These are phyloP conservation scores for Drosophila kokeensis DNA, from an alignment of 2,888 invertebrate genomes.

Conservation along the genomic window DNA sequence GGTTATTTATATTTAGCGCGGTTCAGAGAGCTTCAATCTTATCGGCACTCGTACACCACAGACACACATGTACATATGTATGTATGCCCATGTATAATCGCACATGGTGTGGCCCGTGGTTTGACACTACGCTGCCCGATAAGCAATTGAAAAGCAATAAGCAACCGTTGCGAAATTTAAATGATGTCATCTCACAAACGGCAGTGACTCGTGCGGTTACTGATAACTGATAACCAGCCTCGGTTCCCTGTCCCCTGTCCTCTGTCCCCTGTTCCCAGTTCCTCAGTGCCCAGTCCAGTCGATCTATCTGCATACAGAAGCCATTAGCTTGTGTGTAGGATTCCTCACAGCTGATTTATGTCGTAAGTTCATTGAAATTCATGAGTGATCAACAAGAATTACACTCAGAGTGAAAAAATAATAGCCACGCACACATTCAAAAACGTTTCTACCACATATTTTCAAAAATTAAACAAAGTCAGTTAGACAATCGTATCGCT, in stretches of 20 bases:
- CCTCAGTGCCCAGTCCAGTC: not conserved
- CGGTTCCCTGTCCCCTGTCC: not conserved
- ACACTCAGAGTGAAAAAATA: slow-evolving; percentile 59
- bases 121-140: slow-evolving; percentile 30
- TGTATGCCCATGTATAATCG: slow-evolving; percentile 17
- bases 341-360: slow-evolving; percentile 68
- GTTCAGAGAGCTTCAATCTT: slow-evolving; percentile 36
- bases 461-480: slow-evolving; percentile 23
- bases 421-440: slow-evolving; percentile 33
- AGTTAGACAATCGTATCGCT: not conserved
- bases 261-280: not conserved
- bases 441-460: not conserved
- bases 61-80: not conserved
- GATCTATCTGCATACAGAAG: slow-evolving; percentile 43
- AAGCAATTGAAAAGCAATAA: slow-evolving; percentile 59
- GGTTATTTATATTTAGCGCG: slow-evolving; percentile 18
- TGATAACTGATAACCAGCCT: slow-evolving; percentile 20
- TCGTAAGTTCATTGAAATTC: slow-evolving; percentile 77
- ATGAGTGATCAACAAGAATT: slow-evolving; percentile 64
- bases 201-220: slow-evolving; percentile 34
- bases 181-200: slow-evolving; percentile 45
- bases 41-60: slow-evolving; percentile 33
- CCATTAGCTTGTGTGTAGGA: slow-evolving; percentile 59
- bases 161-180: slow-evolving; percentile 50
- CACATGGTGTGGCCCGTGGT: slow-evolving; percentile 3